A percentile compares a stretch with the other conserved stretches of the same genome.
Conservation (phyloP, 1,140 invertebrate species). For the Trichonephila clavipes region DNA sequence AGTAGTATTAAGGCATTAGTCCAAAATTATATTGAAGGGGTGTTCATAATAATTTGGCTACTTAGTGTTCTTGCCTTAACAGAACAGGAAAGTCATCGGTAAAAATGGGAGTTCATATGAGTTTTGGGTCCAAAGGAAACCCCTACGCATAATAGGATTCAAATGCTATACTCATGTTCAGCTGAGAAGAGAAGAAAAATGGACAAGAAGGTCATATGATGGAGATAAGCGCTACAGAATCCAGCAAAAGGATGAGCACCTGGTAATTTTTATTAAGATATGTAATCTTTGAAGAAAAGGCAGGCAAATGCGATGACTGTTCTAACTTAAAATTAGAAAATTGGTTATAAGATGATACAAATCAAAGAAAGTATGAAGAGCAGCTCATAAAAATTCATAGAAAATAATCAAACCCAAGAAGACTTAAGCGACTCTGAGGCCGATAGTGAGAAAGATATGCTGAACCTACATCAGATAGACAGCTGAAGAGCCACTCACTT, state of each 20-base stretch:
- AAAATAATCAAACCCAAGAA: too few relatives aligned
- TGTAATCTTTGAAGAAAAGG: constrained; percentile 42
- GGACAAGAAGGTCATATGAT: constrained; percentile 48
- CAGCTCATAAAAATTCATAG: too few relatives aligned
- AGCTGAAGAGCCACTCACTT: too few relatives aligned
- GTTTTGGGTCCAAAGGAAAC: constrained; percentile 21
- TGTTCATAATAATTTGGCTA: too few relatives aligned
- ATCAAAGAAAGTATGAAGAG: too few relatives aligned
- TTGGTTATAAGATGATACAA: too few relatives aligned
- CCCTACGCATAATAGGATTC: constrained; percentile 55
- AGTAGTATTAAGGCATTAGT: too few relatives aligned
- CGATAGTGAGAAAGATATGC: too few relatives aligned
- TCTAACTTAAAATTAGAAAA: neutral
- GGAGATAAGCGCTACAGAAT: constrained; percentile 57
- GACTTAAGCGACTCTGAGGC: too few relatives aligned
- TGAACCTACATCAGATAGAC: too few relatives aligned
- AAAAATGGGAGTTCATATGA: neutral
- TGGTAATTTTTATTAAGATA: constrained; percentile 24
- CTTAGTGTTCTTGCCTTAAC: neutral
- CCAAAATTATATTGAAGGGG: too few relatives aligned
- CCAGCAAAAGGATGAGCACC: constrained; percentile 3
- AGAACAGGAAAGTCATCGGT: constrained; percentile 37
- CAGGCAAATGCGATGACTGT: neutral
- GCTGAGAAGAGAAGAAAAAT: constrained; percentile 64
- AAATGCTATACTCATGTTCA: constrained; percentile 41